Evolutionary conservation across 1,140 invertebrate genomes (phyloP).

Genomic region (Anoplolepis gracilipes): DNA sequence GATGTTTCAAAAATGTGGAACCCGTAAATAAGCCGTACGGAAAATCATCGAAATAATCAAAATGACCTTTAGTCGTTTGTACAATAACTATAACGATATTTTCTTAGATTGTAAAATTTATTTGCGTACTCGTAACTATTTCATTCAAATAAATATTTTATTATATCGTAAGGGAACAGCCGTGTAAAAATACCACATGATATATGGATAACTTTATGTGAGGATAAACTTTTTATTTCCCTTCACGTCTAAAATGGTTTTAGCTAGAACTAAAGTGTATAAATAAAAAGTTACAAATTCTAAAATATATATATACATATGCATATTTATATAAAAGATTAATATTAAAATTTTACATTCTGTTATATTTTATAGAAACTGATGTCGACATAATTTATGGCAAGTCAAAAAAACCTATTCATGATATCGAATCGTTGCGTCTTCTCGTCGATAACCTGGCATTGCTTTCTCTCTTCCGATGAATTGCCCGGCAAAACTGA

Average conservation of each 20-base stretch:
- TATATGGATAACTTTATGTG: background rate
- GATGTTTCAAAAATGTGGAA: constrained; percentile 20
- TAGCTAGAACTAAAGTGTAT: background rate
- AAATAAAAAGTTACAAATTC: background rate
- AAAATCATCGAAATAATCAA: constrained; percentile 1
- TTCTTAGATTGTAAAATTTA: background rate
- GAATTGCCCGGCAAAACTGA: constrained; percentile 62
- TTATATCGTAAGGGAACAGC: background rate
- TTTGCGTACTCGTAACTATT: background rate
- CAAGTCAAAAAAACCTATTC: background rate
- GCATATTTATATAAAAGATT: background rate
- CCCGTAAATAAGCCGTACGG: background rate
- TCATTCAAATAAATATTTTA: constrained; percentile 1
- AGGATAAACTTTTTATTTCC: background rate
- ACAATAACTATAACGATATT: background rate
- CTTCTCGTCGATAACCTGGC: constrained; percentile 46
- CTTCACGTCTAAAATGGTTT: background rate
- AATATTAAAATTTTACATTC: background rate
- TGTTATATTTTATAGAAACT: constrained; percentile 15
- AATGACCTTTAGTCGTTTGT: background rate
- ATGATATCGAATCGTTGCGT: constrained; percentile 30
- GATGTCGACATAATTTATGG: constrained; percentile 14
- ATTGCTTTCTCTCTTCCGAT: constrained; percentile 44
- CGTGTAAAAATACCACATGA: background rate
- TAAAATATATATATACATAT: background rate